Evolutionary conservation across 2,113 vertebrate genomes (phyloP), one percentile per base, ranked within the genome.

Genomic region (Ophthalmolycus amberensis): DNA sequence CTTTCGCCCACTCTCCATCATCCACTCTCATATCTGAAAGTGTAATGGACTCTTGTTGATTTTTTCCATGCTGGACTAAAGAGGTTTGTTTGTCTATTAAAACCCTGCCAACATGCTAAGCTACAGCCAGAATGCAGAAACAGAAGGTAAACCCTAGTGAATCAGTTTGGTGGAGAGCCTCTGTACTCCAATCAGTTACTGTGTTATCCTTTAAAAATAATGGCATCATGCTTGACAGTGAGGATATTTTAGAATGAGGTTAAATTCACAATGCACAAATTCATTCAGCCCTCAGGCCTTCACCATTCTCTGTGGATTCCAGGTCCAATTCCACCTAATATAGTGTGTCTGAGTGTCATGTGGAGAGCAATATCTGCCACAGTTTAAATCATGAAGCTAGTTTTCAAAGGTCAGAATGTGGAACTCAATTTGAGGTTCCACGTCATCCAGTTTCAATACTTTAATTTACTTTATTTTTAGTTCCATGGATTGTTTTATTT

Each of bases 231-330:
- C 46, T 68, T 64, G 38, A 37, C 60, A 50, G 40, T 29, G 15
- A 80, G 65, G 42, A 38, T 72, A 75, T 86, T 81, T 86, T 75
- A 27, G 83, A 84, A 79, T 59, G 14, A 65, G 81, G 48, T 58
- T 73, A 22, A 76, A 75, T 70, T 75, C 50, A 37, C 66, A 71
- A 5, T 56, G 48, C 34, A 60, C 64, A 29, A n/a, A 74, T 78
- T 25, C 29, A 25, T 65, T 46, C 50, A 62, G 63, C 68, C 77
- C 70, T 62, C 37, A 59, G 71, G 83, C 71, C 3, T 46, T 44
- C 27, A 32, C 29, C 5, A 9, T 22, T 50, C 60, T 67, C 78
- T 67, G 62, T 59, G 71, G 44, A 71, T 58, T 77, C 9, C 62
- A 72, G 68, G 56, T 64, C 48, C 40, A 58, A 38, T 63, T 76